These are phyloP conservation scores for Schizotus pectinicornis DNA, from an alignment of 2,888 invertebrate species.

Conservation along the genomic window DNA sequence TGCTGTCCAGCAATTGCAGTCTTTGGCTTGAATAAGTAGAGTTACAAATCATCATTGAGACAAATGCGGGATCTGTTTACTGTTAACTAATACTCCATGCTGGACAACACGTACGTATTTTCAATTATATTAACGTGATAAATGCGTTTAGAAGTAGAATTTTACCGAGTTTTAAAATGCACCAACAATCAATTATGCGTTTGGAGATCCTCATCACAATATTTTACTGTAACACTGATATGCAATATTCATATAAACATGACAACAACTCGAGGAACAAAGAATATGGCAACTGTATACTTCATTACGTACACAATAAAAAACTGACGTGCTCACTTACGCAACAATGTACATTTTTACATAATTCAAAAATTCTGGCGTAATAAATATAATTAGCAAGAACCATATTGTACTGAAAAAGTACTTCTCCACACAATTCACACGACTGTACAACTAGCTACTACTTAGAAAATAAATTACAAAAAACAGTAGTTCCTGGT, in stretches of 20 bases:
- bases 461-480: too few species aligned
- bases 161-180: too few species aligned
- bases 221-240: constrained; percentile 38
- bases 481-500: too few species aligned
- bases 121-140: not conserved
- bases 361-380: not conserved
- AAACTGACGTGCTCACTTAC: constrained; percentile 34
- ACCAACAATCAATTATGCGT: too few species aligned
- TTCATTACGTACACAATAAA: constrained; percentile 24
- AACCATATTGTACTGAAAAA: too few species aligned
- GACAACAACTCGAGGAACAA: constrained; percentile 30
- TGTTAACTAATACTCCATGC: not conserved
- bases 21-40: constrained; percentile 17
- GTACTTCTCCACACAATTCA: too few species aligned
- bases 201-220: constrained; percentile 6
- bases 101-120: constrained; percentile 8
- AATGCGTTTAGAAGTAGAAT: too few species aligned
- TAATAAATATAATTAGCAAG: too few species aligned
- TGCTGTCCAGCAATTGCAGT: constrained; percentile 14
- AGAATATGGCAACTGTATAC: constrained; percentile 36
- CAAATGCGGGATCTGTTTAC: too few species aligned
- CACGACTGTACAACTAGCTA: too few species aligned
- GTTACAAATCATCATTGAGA: constrained; percentile 2
- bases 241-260: constrained; percentile 37
- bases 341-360: not conserved